Evolutionary conservation across 1,140 invertebrate species (phyloP).

Genomic region (Hyles euphorbiae): DNA sequence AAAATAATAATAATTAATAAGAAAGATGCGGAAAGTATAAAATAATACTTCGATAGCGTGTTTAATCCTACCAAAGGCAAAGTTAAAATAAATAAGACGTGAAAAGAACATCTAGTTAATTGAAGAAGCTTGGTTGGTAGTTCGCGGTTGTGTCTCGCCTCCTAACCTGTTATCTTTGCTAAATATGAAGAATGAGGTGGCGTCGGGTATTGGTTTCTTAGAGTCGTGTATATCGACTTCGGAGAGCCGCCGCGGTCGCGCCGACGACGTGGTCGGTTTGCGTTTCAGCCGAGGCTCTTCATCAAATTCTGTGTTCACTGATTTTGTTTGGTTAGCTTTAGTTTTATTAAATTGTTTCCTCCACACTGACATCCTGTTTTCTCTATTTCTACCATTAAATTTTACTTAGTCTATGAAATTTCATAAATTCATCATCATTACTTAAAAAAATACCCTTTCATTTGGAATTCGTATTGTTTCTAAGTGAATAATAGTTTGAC

Average conservation of each 20-base stretch:
- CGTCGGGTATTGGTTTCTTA: slow-evolving; percentile 95
- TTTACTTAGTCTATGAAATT: too few species aligned
- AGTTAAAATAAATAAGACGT: slow-evolving; percentile 30
- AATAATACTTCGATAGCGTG: slow-evolving; percentile 28
- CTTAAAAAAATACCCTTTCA: too few species aligned
- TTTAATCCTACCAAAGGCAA: slow-evolving; percentile 16
- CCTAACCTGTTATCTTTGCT: slow-evolving; percentile 92
- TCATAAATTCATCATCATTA: too few species aligned
- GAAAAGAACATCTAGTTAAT: slow-evolving; percentile 51
- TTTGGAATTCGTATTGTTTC: too few species aligned
- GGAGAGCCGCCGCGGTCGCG: slow-evolving; percentile 92
- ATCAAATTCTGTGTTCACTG: slow-evolving; percentile 67
- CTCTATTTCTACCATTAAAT: too few species aligned
- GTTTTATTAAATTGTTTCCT: too few species aligned
- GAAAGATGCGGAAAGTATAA: slow-evolving; percentile 31
- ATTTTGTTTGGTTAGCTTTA: slow-evolving; percentile 45
- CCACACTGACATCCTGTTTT: too few species aligned
- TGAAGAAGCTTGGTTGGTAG: neutral
- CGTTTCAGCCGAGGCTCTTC: slow-evolving; percentile 66
- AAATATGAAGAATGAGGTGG: slow-evolving; percentile 97
- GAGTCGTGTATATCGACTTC: slow-evolving; percentile 91
- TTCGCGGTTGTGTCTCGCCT: slow-evolving; percentile 14
- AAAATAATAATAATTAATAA: slow-evolving; percentile 26
- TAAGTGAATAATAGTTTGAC: too few species aligned
- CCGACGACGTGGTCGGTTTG: slow-evolving; percentile 75